Percentiles rank a stretch among this genome's conserved stretches.
Conservation (phyloP, 92 coral and sea anemone species). For the Porites divaricata region DNA sequence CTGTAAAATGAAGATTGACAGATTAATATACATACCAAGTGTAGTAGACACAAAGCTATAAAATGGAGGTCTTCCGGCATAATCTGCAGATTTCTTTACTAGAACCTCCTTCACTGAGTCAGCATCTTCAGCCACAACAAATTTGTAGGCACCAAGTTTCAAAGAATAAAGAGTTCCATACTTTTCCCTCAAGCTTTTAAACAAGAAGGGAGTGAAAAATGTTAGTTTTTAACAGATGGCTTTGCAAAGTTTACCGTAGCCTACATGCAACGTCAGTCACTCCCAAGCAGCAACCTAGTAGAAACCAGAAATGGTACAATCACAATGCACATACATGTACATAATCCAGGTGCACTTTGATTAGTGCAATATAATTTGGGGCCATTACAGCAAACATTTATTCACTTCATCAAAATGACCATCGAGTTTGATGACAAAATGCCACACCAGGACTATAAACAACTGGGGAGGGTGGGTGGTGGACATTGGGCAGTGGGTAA, state of each 20-base stretch:
- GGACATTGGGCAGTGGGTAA: no score
- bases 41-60: slow-evolving; percentile 23
- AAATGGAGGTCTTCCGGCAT: slow-evolving; percentile 65
- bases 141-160: slow-evolving; percentile 51
- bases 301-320: not conserved
- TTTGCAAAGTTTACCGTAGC: not conserved
- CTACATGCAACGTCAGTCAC: not conserved
- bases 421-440: no score
- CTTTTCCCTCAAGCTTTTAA: slow-evolving; percentile 44
- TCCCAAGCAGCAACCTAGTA: no score
- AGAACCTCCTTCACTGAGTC: slow-evolving; percentile 59
- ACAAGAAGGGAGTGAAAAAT: not conserved
- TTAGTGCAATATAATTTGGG: not conserved
- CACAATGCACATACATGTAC: no score
- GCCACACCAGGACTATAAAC: no score
- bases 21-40: slow-evolving; percentile 28
- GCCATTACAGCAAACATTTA: no score
- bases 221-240: not conserved
- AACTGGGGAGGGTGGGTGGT: no score
- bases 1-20: no score
- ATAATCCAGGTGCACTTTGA: not conserved
- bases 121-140: slow-evolving; percentile 53
- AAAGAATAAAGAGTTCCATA: slow-evolving; percentile 53
- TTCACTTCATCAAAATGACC: no score
- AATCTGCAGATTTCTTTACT: slow-evolving; percentile 64